These are phyloP conservation scores for Apteryx owenii DNA, from an alignment of 2,113 vertebrate species.

Conservation along the genomic window DNA sequence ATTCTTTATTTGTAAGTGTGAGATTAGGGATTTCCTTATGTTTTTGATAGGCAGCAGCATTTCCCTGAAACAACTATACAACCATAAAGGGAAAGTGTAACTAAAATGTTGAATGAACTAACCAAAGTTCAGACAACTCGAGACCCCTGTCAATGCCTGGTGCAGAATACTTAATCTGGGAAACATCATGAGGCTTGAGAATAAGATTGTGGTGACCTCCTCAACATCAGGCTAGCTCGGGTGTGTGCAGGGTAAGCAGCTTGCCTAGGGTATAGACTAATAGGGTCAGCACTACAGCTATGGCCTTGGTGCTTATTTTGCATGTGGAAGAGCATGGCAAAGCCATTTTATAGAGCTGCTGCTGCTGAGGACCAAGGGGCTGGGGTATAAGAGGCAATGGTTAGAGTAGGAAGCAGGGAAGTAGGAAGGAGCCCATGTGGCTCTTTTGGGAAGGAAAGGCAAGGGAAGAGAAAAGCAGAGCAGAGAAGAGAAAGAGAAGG, in stretches of 20 bases:
- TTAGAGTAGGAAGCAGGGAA: not conserved
- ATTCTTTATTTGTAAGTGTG: not conserved
- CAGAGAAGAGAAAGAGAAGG: not conserved
- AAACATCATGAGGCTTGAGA: not conserved
- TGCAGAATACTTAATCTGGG: not conserved
- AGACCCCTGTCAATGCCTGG: not conserved
- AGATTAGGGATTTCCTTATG: not conserved
- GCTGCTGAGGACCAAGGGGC: not conserved
- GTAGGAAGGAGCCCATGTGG: not conserved
- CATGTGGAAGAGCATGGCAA: not conserved
- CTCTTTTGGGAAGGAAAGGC: not conserved
- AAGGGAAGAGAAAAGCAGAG: not conserved
- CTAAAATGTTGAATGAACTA: not conserved
- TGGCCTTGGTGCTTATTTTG: not conserved
- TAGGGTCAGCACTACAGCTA: not conserved
- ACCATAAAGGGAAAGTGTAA: not conserved
- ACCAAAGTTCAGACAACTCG: not conserved
- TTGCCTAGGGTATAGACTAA: not conserved
- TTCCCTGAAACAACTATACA: not conserved
- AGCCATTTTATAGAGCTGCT: not conserved
- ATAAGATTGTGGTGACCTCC: not conserved
- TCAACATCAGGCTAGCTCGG: rapidly evolving
- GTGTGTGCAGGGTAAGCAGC: not conserved
- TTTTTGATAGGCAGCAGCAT: not conserved
- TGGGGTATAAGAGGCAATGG: not conserved